These are phyloP conservation scores for Caenorhabditis wallacei DNA, from an alignment of 2,888 invertebrate species.

Conservation along the genomic window DNA sequence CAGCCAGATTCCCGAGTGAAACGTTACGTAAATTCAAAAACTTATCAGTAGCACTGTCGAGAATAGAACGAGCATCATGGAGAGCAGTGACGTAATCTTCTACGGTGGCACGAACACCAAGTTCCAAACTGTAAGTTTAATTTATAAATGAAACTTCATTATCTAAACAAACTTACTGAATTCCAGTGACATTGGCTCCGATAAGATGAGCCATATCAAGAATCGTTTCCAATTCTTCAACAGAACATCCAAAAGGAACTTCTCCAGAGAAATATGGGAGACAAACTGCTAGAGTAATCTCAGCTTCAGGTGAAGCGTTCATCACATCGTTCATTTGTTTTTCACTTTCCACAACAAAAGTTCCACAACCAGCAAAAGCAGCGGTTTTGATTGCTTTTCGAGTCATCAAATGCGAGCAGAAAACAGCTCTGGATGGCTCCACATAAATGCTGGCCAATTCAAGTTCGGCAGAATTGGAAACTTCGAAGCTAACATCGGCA, in stretches of 20 bases:
- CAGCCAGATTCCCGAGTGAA: slow-evolving; percentile 40
- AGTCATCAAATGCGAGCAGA: slow-evolving; percentile 63
- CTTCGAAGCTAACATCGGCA: slow-evolving; percentile 93
- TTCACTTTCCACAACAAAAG: slow-evolving; percentile 78
- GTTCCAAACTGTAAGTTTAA: slow-evolving; percentile 52
- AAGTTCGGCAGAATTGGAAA: slow-evolving; percentile 58
- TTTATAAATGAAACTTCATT: not conserved
- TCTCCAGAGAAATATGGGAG: slow-evolving; percentile 47
- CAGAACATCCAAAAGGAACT: slow-evolving; percentile 81
- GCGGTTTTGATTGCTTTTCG: slow-evolving; percentile 61
- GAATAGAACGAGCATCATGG: slow-evolving; percentile 53
- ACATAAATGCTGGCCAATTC: slow-evolving; percentile 53
- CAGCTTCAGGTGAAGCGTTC: slow-evolving; percentile 52
- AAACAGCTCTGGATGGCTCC: slow-evolving; percentile 57
- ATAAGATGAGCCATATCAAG: slow-evolving; percentile 74
- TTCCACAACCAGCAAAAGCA: slow-evolving; percentile 63
- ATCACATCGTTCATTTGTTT: slow-evolving; percentile 76
- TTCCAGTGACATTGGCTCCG: slow-evolving; percentile 79
- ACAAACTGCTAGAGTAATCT: slow-evolving; percentile 61
- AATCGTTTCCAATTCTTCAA: slow-evolving; percentile 70
- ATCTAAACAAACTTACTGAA: slow-evolving; percentile 83
- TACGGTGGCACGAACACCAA: slow-evolving; percentile 27
- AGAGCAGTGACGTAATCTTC: slow-evolving; percentile 48
- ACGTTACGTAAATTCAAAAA: slow-evolving; percentile 40
- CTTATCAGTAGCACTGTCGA: slow-evolving; percentile 36